Evolutionary conservation across 2,797 vertebrate genomes (phyloP), one percentile per base, ranked within the genome.

Genomic region (Fistularia commersonii): DNA sequence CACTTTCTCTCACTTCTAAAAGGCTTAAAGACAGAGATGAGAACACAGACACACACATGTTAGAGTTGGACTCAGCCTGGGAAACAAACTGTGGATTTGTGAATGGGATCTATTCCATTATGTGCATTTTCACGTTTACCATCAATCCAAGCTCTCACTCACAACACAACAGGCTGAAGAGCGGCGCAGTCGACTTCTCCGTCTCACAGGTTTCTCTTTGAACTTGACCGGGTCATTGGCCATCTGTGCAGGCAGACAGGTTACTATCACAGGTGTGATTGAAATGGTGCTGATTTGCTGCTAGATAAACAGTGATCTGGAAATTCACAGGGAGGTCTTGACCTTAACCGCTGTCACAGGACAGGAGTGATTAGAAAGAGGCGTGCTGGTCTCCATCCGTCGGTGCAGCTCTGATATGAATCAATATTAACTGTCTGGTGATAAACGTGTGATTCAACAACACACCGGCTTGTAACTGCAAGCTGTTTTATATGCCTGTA

Each of bases 231-330:
- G 43, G 60, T 41, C 48, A 39, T 32, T 49, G 60, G 69, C 54
- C 36, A 31, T 54, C 50, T 6, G 38, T 9, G 56, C 42, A 37
- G 61, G 66, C 66, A 58, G 66, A 51, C 59, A 40, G 4, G 31
- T 54, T 41, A 56, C 57, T 61, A 51, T 79, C 67, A 60, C 41
- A 45, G 61, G 46, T 59, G 45, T 45, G 54, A 64, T 74, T 70
- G 55, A 72, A 64, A 72, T 51, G 60, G 57, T 45, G 64, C 61
- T 69, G 74, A 76, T 77, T 64, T 62, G 57, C 51, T 48, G 41
- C 45, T 66, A 74, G 77, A 80, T 82, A 83, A 84, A 85, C 14
- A 86, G 11, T 79, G 81, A 83, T 83, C 86, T 79, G 69, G 13
- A 51, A 53, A 39, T 51, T 72, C 59, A 55, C 63, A 14, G 66